Evolutionary conservation across 2,888 invertebrate species (phyloP), one percentile per base, ranked within the genome.

Genomic region (Mesoligia furuncula): DNA sequence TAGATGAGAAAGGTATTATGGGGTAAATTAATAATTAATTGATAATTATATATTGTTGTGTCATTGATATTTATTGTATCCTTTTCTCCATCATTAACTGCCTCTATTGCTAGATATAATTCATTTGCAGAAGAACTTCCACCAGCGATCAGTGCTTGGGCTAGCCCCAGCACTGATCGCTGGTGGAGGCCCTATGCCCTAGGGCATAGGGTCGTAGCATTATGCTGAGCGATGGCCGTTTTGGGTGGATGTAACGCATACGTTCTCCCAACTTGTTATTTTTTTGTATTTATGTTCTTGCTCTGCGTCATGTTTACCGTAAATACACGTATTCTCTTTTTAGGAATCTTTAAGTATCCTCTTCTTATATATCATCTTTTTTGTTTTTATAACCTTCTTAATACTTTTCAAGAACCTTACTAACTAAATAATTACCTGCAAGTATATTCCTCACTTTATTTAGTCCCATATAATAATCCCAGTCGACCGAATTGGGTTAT

Each of bases 401-500:
- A 8, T 6, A 9, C 0, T 9, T 65, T 39, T 20, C 17, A 27
- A 31, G 15, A 68, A 31, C 15, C 5, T 48, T 17, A 5, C 5
- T 31, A 48, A 5, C 0, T 27, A 7, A 66, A 24, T 15, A 6
- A 57, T 17, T 36, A 11, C 0, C 6, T 20, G 2, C 24, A 66
- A 69, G n/a, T 20, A 36, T 39, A n/a, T 42, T 45, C 4, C 24
- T 59, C n/a, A 31, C 42, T 48, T 75, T 54, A 78, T 68, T 64
- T n/a, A 42, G 27, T 31, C 31, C 8, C 64, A 71, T 69, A 71
- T 67, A 70, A 70, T 51, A 78, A 69, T 54, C 17, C 42, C 20
- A 73, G 61, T 75, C 54, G 31, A 74, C 39, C 59, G 62, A 77
- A 80, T 82, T 77, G n/a, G 51, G 65, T 71, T 77, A 77, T 88